Evolutionary conservation across 2,113 vertebrate species (phyloP).

Genomic region (Microtus ochrogaster): DNA sequence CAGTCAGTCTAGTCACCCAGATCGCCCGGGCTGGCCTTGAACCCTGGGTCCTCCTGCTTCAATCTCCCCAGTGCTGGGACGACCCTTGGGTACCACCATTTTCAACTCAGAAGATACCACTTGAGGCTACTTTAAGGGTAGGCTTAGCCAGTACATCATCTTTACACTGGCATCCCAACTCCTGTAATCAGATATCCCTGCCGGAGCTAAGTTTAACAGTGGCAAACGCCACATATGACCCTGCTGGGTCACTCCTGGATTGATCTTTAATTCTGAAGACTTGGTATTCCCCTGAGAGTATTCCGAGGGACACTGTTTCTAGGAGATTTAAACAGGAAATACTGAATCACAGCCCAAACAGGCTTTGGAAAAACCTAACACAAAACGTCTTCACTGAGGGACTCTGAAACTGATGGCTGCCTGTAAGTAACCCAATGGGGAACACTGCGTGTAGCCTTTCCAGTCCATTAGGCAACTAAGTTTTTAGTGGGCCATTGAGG

Average conservation of each 20-base stretch:
- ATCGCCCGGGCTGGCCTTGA: neutral
- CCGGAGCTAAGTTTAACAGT: neutral
- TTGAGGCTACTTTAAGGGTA: neutral
- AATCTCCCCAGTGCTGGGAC: neutral
- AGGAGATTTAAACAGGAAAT: neutral
- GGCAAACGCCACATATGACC: fast-evolving
- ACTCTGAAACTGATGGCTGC: neutral
- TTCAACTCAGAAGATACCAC: neutral
- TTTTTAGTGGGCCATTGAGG: neutral
- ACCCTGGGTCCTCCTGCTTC: neutral
- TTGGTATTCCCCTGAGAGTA: neutral
- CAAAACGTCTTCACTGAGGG: neutral
- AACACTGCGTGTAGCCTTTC: neutral
- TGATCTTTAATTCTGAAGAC: neutral
- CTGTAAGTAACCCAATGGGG: neutral
- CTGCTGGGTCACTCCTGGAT: neutral
- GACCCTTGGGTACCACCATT: neutral
- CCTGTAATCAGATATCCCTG: neutral
- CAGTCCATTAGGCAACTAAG: neutral
- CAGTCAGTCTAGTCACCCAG: too few species aligned
- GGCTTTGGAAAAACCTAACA: slow-evolving; percentile 27
- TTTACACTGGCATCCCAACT: neutral
- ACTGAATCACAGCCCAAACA: neutral
- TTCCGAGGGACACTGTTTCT: neutral
- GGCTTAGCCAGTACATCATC: neutral